A percentile compares a stretch with the other conserved stretches of the same genome.
Evolutionary conservation across 2,113 vertebrate genomes (phyloP).

Genomic region (Xenotilapia leptura): DNA sequence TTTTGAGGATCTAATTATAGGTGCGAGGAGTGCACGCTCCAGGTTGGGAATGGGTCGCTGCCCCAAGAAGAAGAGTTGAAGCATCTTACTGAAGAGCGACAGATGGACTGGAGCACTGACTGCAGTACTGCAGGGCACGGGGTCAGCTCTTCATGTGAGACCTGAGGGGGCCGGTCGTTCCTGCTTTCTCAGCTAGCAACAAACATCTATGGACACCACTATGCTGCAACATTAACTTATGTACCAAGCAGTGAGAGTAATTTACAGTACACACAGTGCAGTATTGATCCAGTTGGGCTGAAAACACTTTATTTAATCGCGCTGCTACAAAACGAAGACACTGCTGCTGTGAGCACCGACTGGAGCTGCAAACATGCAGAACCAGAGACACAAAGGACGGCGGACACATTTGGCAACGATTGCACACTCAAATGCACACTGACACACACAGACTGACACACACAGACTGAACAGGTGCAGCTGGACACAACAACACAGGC

Average conservation of each 20-base stretch:
- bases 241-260: background rate
- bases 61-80: background rate
- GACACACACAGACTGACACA: constrained; percentile 16
- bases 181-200: background rate
- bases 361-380: background rate
- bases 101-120: background rate
- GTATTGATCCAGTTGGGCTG: background rate
- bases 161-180: background rate
- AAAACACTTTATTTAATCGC: background rate
- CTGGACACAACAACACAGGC: constrained; percentile 53
- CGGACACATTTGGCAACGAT: constrained; percentile 2
- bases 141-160: background rate
- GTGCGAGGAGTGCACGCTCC: background rate
- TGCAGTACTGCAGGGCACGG: background rate
- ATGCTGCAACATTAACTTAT: background rate
- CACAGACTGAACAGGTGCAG: constrained; percentile 58
- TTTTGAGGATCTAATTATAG: background rate
- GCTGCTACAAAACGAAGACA: background rate
- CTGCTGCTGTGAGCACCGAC: background rate
- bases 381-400: background rate
- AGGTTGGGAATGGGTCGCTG: background rate
- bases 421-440: constrained; percentile 9
- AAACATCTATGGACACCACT: background rate
- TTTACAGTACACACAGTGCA: background rate
- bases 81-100: background rate